Percentiles rank a stretch among this genome's conserved stretches.
Conservation (phyloP, 1,140 invertebrate genomes). For the Thalassaphorura encarpata region DNA sequence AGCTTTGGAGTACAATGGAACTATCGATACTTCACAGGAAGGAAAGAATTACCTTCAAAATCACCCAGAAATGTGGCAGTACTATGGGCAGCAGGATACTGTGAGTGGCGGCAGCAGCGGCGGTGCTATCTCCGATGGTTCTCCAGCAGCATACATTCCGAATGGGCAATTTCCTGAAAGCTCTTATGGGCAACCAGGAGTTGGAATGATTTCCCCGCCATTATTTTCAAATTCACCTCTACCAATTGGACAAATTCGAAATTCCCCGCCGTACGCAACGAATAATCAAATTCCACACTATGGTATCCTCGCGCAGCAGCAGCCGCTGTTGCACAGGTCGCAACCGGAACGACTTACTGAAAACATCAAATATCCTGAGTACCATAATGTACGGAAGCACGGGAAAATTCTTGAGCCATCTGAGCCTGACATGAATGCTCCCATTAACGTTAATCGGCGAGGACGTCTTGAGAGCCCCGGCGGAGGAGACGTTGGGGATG, state of each 20-base stretch:
- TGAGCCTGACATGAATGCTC: not conserved
- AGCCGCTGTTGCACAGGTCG: slow-evolving; percentile 3
- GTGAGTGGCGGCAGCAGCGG: not conserved
- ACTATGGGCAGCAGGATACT: slow-evolving; percentile 21
- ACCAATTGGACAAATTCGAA: too few species aligned
- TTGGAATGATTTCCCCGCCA: too few species aligned
- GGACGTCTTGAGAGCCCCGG: too few species aligned
- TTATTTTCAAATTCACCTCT: too few species aligned
- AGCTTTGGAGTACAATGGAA: slow-evolving; percentile 36
- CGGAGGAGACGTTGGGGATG: too few species aligned
- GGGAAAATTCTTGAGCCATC: slow-evolving; percentile 14
- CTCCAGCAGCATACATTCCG: too few species aligned
- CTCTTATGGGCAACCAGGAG: too few species aligned
- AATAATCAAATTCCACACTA: too few species aligned
- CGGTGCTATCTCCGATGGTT: not conserved
- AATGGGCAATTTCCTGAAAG: too few species aligned
- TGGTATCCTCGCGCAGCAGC: not conserved
- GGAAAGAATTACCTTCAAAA: slow-evolving; percentile 38
- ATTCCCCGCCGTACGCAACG: too few species aligned
- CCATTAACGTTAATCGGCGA: slow-evolving; percentile 24
- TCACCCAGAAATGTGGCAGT: slow-evolving; percentile 38
- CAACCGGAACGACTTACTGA: slow-evolving; percentile 27
- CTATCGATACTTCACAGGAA: slow-evolving; percentile 40
- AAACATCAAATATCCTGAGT: slow-evolving; percentile 29
- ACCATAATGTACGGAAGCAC: slow-evolving; percentile 32